A percentile compares a stretch with the other conserved stretches of the same genome.
Conservation (phyloP, 2,797 vertebrate genomes). For the Thamnophis elegans region DNA sequence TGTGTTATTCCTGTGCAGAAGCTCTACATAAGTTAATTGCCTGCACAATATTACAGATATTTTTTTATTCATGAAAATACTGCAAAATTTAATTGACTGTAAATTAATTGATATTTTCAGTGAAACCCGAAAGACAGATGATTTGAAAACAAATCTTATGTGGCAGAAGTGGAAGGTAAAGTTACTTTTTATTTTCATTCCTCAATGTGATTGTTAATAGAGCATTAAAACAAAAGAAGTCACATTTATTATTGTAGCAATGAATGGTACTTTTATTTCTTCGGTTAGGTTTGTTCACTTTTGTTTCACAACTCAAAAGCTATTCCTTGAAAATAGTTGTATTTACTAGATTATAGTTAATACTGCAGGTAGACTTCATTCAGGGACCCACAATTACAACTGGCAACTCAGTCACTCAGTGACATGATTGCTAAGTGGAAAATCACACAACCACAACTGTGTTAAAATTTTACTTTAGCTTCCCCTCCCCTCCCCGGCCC, state of each 20-base stretch:
- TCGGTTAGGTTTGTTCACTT: neutral
- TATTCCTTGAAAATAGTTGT: neutral
- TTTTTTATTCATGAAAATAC: neutral
- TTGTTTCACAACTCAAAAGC: neutral
- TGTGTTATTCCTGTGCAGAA: neutral
- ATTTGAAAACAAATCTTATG: neutral
- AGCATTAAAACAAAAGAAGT: neutral
- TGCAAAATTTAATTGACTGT: neutral
- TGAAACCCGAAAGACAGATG: neutral
- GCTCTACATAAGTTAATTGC: neutral
- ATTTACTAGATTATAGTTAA: neutral
- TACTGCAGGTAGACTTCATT: neutral
- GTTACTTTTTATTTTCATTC: neutral
- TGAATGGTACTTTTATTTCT: neutral
- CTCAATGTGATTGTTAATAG: neutral
- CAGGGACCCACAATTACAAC: neutral
- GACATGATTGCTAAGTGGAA: neutral
- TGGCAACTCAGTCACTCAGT: neutral
- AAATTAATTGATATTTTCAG: neutral
- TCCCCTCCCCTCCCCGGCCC: neutral
- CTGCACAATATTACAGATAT: neutral
- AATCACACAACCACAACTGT: neutral
- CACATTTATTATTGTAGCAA: neutral
- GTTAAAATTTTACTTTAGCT: neutral
- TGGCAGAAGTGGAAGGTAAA: neutral